Percentiles rank a stretch among this genome's conserved stretches.
Conservation (phyloP, 2,113 vertebrate genomes). For the Phycodurus eques region DNA sequence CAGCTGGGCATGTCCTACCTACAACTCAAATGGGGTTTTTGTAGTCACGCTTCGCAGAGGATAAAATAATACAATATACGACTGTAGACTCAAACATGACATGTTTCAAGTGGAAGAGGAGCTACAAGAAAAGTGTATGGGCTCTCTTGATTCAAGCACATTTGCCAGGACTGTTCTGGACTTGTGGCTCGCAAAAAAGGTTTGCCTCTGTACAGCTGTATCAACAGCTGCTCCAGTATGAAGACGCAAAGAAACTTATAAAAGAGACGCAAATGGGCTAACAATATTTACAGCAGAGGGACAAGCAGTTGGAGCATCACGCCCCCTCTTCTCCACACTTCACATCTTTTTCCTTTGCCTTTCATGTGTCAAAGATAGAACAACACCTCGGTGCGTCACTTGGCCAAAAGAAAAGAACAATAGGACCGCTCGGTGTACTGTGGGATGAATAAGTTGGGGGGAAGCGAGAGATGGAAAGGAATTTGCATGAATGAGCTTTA, state of each 20-base stretch:
- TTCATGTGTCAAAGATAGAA: conserved; percentile 44
- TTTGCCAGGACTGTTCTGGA: background rate
- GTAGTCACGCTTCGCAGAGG: too few species aligned
- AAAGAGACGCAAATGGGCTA: background rate
- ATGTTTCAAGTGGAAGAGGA: too few species aligned
- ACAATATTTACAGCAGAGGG: conserved; percentile 6
- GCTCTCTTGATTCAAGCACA: background rate
- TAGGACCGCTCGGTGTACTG: conserved; percentile 17
- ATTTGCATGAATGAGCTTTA: conserved; percentile 38
- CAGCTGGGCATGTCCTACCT: too few species aligned
- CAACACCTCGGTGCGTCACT: conserved; percentile 25
- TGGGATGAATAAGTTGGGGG: conserved; percentile 25
- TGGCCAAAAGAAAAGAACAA: conserved; percentile 31
- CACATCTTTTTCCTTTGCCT: conserved; percentile 12
- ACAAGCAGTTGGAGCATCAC: conserved; percentile 10
- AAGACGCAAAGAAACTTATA: background rate
- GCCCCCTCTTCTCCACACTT: background rate
- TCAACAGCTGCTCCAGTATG: background rate
- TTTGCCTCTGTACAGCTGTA: conserved; percentile 10
- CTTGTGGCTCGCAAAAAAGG: background rate
- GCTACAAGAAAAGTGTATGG: background rate
- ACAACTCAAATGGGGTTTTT: too few species aligned
- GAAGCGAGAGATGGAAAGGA: background rate
- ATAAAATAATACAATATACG: background rate
- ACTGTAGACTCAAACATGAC: background rate